Conservation (phyloP, 1,140 invertebrate species). For the Doryteuthis pealeii region DNA sequence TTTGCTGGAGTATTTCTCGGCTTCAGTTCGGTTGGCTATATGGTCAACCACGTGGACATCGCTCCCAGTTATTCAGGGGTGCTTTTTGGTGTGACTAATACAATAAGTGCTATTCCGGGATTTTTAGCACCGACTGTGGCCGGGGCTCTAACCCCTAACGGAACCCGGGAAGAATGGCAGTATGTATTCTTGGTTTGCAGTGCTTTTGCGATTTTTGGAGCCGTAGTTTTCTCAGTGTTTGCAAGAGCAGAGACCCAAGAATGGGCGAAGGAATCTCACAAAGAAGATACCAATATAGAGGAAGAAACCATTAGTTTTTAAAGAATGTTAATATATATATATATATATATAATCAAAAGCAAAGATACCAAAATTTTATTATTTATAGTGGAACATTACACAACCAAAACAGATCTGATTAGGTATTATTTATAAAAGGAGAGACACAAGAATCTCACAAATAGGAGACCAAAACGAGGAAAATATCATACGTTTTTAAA, state of each 20-base stretch:
- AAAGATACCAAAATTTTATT: too few relatives aligned
- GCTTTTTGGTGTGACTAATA: constrained; percentile 84
- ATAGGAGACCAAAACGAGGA: too few relatives aligned
- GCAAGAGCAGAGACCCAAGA: constrained; percentile 78
- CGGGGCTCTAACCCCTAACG: constrained; percentile 69
- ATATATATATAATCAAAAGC: too few relatives aligned
- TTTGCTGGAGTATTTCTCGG: constrained; percentile 18
- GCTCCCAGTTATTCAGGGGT: constrained; percentile 70
- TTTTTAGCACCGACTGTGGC: constrained; percentile 79
- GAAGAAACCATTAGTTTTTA: too few relatives aligned
- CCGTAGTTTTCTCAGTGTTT: constrained; percentile 72
- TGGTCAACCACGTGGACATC: constrained; percentile 82
- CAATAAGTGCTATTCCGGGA: constrained; percentile 80
- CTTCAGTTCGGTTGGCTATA: constrained; percentile 65
- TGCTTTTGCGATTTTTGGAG: constrained; percentile 69
- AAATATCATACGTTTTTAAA: too few relatives aligned
- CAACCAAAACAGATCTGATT: too few relatives aligned
- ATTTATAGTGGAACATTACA: too few relatives aligned
- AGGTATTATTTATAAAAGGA: too few relatives aligned
- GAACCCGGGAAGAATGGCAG: constrained; percentile 68
- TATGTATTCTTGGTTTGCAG: constrained; percentile 73
- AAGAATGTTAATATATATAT: too few relatives aligned
- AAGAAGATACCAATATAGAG: background rate
- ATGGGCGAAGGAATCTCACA: constrained; percentile 62
- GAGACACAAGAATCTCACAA: too few relatives aligned